phyloP scores from a whole-genome alignment of 2,888 invertebrate genomes.

The Gasteruption jaculator region DNA sequence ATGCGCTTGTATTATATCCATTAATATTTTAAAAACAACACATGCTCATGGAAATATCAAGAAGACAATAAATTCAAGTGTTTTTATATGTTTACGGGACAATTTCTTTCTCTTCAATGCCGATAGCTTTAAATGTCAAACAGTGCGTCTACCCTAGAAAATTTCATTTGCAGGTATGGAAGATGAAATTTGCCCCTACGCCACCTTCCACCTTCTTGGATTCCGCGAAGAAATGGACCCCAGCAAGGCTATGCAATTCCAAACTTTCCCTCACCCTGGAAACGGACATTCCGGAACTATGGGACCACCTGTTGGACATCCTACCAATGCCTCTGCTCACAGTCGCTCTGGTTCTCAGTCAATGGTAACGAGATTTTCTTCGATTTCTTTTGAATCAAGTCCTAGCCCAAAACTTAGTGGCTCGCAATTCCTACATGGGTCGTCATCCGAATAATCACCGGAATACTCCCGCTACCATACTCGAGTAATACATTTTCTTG shows the following conservation, averaged over 20 bases:
- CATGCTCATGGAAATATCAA: no score
- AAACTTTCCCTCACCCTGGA: constrained; percentile 78
- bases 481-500: background rate
- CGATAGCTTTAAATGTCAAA: constrained; percentile 2
- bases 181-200: constrained; percentile 95
- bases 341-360: constrained; percentile 86
- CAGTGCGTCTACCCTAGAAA: constrained; percentile 38
- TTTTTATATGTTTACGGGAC: constrained; percentile 1
- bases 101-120: background rate
- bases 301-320: constrained; percentile 69
- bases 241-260: constrained; percentile 83
- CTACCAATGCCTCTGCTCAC: constrained; percentile 71
- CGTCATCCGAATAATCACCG: no score
- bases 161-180: constrained; percentile 72
- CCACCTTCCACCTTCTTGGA: constrained; percentile 91
- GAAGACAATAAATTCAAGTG: no score
- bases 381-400: no score
- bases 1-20: background rate
- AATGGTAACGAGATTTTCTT: constrained; percentile 64
- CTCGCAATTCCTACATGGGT: no score
- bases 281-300: constrained; percentile 77
- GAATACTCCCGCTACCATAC: background rate
- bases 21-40: background rate
- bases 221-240: constrained; percentile 96
- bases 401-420: no score